A percentile compares a stretch with the other conserved stretches of the same genome.
phyloP scores from a whole-genome alignment of 2,797 vertebrate genomes.

The Chlorospingus flavigularis region DNA sequence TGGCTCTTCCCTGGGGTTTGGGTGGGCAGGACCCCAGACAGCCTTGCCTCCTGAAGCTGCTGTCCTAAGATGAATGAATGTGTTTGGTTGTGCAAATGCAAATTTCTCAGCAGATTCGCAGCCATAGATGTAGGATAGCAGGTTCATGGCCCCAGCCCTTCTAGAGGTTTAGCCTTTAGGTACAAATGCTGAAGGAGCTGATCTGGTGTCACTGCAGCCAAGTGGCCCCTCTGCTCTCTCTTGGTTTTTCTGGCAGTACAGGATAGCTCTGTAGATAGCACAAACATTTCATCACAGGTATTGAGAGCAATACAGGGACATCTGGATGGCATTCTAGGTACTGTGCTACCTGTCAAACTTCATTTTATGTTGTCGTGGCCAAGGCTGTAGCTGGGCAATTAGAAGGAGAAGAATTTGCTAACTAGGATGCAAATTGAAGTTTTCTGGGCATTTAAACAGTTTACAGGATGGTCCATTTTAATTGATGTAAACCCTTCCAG shows the following conservation, averaged over 20 bases:
- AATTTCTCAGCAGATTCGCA: not conserved
- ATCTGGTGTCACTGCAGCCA: not conserved
- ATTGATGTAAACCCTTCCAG: conserved; percentile 6
- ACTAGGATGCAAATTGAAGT: not conserved
- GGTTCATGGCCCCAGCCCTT: not conserved
- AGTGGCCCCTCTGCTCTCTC: accelerated
- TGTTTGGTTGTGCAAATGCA: not conserved
- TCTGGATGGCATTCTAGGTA: not conserved
- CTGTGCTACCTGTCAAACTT: not conserved
- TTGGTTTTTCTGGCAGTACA: not conserved
- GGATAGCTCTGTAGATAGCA: not conserved
- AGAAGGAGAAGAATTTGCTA: not conserved
- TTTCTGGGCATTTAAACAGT: not conserved
- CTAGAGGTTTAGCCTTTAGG: not conserved
- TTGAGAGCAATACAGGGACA: not conserved
- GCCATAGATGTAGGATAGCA: not conserved
- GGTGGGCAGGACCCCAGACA: not conserved
- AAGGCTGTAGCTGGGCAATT: not conserved
- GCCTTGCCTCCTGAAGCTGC: not conserved
- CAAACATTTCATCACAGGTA: not conserved
- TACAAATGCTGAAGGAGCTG: not conserved
- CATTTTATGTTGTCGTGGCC: not conserved
- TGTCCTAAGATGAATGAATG: not conserved
- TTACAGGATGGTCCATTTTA: not conserved
- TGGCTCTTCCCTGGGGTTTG: not conserved